Base-by-base conservation (phyloP, 2,888 invertebrate genomes). In the Charanyca ferruginea region DNA sequence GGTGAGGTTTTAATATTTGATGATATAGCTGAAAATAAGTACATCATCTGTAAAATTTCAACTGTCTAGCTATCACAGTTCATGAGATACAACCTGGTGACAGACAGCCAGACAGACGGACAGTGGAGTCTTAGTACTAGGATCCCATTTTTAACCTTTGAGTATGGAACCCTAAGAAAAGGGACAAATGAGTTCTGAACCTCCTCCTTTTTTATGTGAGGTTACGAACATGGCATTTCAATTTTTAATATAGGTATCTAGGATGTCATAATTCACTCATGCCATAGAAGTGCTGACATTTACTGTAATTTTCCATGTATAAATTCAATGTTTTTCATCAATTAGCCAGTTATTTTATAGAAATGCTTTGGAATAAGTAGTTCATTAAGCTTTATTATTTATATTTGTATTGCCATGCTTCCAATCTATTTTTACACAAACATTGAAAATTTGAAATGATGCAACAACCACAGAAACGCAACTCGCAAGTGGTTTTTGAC, bases 401-500 rank as follows among this genome's bases (percentile, higher is more conserved):
- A 4, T 16, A 38, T 41, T n/a, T n/a, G 42, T 35, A 68, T 0
- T 47, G 66, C 20, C 53, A 73, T 42, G 53, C 41, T 47, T 47
- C 25, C 18, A 54, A 28, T 48, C 68, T 68, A 74, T 68, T 66
- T 74, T 42, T 54, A 68, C 11, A 66, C 47, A 28, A 28, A 25
- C 16, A n/a, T 38, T 18, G 5, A 28, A 28, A 25, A 11, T 16
- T 38, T 18, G 5, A 47, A 23, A 8, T 73, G 53, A 73, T 66
- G 66, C 66, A 68, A 68, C 23, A 65, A 42, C 22, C 20, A 35
- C 7, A 7, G 7, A 28, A 47, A 35, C 11, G 18, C 9, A 32
- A 28, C 5, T 25, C 11, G 18, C 9, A 32, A 28, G 8, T 25
- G 13, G 9, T 49, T 35, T 25, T 41, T 13, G 18, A 38, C n/a